A percentile compares a stretch with the other conserved stretches of the same genome.
Evolutionary conservation across 2,113 vertebrate species (phyloP).

Genomic region (Hippocampus guttulatus): DNA sequence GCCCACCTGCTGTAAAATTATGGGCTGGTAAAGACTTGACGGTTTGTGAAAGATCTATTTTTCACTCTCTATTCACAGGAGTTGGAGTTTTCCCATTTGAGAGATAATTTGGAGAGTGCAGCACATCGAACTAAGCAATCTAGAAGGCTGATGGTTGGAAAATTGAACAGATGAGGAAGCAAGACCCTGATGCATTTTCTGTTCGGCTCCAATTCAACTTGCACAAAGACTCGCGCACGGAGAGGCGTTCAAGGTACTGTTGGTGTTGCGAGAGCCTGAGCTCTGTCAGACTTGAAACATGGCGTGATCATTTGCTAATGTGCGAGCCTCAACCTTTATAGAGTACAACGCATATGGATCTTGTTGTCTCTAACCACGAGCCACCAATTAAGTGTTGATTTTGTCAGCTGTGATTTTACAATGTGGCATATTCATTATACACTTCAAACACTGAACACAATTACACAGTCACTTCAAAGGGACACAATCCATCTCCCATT

Average conservation of each 20-base stretch:
- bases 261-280: slow-evolving; percentile 49
- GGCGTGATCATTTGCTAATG: slow-evolving; percentile 51
- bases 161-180: slow-evolving; percentile 77
- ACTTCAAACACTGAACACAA: slow-evolving; percentile 67
- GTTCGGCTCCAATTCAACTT: slow-evolving; percentile 59
- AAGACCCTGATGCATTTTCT: slow-evolving; percentile 73
- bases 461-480: slow-evolving; percentile 70
- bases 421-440: slow-evolving; percentile 65
- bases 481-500: slow-evolving; percentile 64
- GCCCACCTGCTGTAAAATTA: slow-evolving; percentile 57
- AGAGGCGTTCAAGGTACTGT: slow-evolving; percentile 38
- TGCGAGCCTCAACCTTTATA: slow-evolving; percentile 56
- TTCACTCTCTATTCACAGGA: slow-evolving; percentile 35
- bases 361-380: slow-evolving; percentile 58
- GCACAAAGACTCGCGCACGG: slow-evolving; percentile 45
- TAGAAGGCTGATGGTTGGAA: slow-evolving; percentile 70
- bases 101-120: slow-evolving; percentile 68
- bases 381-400: slow-evolving; percentile 68
- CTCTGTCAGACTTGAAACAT: slow-evolving; percentile 62
- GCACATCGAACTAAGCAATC: slow-evolving; percentile 73
- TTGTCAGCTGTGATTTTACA: slow-evolving; percentile 69
- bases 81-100: slow-evolving; percentile 65
- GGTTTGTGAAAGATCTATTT: slow-evolving; percentile 50
- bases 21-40: slow-evolving; percentile 43
- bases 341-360: slow-evolving; percentile 62